phyloP scores from a whole-genome alignment of 2,113 vertebrate genomes.

The Gopherus evgoodei region DNA sequence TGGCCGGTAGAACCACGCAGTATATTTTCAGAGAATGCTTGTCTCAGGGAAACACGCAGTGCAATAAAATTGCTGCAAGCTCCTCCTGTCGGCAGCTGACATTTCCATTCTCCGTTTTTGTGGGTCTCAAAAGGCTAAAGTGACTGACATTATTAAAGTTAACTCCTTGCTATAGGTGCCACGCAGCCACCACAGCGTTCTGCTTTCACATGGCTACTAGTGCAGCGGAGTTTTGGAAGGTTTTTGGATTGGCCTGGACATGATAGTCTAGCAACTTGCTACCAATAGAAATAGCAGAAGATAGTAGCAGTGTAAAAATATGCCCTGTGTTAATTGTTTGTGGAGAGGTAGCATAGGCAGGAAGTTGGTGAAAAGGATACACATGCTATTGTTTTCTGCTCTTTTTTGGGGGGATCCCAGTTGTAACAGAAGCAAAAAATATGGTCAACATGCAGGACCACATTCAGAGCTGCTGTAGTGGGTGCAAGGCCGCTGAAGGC shows the following conservation, averaged over 20 bases:
- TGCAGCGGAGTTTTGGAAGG: constrained; percentile 55
- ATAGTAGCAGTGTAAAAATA: constrained; percentile 60
- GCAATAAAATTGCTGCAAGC: background rate
- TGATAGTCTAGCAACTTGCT: constrained; percentile 62
- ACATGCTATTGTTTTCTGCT: background rate
- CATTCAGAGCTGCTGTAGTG: background rate
- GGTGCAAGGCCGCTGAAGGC: background rate
- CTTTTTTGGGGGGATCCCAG: background rate
- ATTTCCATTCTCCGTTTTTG: constrained; percentile 14
- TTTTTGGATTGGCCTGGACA: constrained; percentile 61
- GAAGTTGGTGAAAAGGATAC: constrained; percentile 1
- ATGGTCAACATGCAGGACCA: background rate
- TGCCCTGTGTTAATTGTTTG: background rate
- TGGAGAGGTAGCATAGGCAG: constrained; percentile 34
- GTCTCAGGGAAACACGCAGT: background rate
- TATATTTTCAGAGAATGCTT: background rate
- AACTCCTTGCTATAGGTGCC: background rate
- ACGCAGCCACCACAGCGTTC: constrained; percentile 50
- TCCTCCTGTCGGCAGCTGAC: constrained; percentile 2
- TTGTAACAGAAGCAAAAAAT: background rate
- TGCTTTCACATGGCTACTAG: constrained; percentile 65
- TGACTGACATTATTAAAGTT: background rate
- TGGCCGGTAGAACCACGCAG: accelerated
- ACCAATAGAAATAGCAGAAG: constrained; percentile 76
- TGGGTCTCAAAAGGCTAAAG: background rate